Percentiles rank a stretch among this genome's conserved stretches.
phyloP scores from a whole-genome alignment of 2,888 invertebrate genomes.

The Drosophila melanosoma region DNA sequence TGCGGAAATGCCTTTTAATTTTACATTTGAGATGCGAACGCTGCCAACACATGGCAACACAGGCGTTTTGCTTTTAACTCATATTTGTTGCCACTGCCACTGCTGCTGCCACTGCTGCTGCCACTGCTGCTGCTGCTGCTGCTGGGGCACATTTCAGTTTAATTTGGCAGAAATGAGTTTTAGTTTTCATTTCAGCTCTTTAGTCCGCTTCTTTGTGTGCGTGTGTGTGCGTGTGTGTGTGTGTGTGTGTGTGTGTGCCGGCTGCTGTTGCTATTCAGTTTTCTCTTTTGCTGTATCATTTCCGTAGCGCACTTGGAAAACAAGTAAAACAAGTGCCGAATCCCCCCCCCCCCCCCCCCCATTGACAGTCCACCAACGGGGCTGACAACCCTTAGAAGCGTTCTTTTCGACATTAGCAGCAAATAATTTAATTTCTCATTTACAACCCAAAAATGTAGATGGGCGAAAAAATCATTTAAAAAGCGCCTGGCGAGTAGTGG shows the following conservation, averaged over 20 bases:
- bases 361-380: not conserved
- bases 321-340: conserved; percentile 5
- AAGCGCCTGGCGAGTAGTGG: not conserved
- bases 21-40: conserved; percentile 69
- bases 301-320: conserved; percentile 55
- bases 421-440: conserved; percentile 79
- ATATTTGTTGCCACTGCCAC: conserved; percentile 46
- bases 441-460: conserved; percentile 37
- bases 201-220: conserved; percentile 15
- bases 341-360: too few species aligned
- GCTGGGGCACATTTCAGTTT: conserved; percentile 74
- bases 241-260: conserved; percentile 22
- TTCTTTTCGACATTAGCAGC: conserved; percentile 71
- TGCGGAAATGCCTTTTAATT: conserved; percentile 82
- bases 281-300: conserved; percentile 72
- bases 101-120: conserved; percentile 9
- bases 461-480: conserved; percentile 45
- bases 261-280: conserved; percentile 34
- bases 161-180: conserved; percentile 81
- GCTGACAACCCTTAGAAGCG: conserved; percentile 14
- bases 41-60: conserved; percentile 29
- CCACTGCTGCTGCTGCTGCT: conserved; percentile 28
- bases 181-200: conserved; percentile 74
- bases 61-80: conserved; percentile 47
- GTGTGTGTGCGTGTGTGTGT: not conserved